These are phyloP conservation scores for Sarcophaga subvicina DNA, from an alignment of 2,888 invertebrate genomes.

Conservation along the genomic window DNA sequence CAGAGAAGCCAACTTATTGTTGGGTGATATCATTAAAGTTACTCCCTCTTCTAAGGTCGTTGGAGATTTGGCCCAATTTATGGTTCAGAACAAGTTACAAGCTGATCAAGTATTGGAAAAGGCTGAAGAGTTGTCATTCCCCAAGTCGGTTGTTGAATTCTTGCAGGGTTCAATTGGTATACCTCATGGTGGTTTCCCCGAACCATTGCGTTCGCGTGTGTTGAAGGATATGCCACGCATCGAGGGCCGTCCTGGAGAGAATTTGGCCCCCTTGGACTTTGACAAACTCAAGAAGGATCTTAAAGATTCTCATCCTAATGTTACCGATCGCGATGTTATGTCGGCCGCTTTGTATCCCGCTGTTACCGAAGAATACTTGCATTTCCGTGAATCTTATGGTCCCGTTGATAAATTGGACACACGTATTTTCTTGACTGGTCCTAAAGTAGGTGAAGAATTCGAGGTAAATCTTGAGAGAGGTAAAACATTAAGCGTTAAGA, in stretches of 20 bases:
- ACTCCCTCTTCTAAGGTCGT: conserved; percentile 99
- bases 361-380: conserved; percentile 94
- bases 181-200: conserved; percentile 98
- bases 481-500: conserved; percentile 96
- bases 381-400: conserved; percentile 92
- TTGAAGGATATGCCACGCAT: conserved; percentile 90
- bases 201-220: conserved; percentile 94
- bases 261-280: conserved; percentile 92
- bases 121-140: conserved; percentile 98
- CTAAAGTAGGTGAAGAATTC: conserved; percentile 92
- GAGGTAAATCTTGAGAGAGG: conserved; percentile 97
- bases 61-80: conserved; percentile 99
- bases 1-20: conserved; percentile 94
- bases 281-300: conserved; percentile 89
- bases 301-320: conserved; percentile 86
- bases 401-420: conserved; percentile 98
- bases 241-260: conserved; percentile 95
- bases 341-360: conserved; percentile 98
- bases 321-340: conserved; percentile 94
- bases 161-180: conserved; percentile 97
- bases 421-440: conserved; percentile 96
- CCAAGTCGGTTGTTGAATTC: conserved; percentile 98
- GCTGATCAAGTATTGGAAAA: conserved; percentile 91
- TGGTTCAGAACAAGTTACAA: conserved; percentile 98
- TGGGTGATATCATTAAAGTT: conserved; percentile 99